Conservation (phyloP, 2,113 vertebrate genomes). For the Acanthisitta chloris region DNA sequence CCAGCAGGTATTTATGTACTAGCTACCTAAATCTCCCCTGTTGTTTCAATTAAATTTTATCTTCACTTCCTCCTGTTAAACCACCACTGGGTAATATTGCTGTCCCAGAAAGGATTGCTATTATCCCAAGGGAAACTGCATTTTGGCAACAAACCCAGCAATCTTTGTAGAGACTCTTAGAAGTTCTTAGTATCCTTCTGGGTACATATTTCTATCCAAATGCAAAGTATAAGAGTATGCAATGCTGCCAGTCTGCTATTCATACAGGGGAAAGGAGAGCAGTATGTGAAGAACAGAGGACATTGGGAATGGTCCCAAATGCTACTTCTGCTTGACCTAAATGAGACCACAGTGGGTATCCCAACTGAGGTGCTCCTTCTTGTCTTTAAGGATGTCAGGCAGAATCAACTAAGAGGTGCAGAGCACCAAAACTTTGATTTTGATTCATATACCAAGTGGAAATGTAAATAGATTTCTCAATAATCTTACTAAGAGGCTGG, state of each 20-base stretch:
- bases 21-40: neutral
- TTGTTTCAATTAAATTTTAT: constrained; percentile 28
- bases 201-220: neutral
- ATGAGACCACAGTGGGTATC: neutral
- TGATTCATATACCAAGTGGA: neutral
- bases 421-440: neutral
- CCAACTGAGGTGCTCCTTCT: neutral
- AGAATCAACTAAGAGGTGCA: neutral
- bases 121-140: neutral
- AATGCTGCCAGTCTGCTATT: neutral
- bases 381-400: neutral
- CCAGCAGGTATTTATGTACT: neutral
- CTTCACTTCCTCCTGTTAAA: neutral
- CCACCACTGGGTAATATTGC: neutral
- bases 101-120: neutral
- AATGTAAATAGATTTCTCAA: neutral
- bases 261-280: neutral
- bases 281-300: neutral
- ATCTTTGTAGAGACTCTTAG: neutral
- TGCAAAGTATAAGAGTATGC: neutral
- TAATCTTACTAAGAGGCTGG: neutral
- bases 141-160: neutral
- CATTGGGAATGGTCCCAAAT: neutral
- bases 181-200: neutral
- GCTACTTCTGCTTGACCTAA: neutral